Evolutionary conservation across 2,888 invertebrate species (phyloP).

Genomic region (Palloptera scutellata): DNA sequence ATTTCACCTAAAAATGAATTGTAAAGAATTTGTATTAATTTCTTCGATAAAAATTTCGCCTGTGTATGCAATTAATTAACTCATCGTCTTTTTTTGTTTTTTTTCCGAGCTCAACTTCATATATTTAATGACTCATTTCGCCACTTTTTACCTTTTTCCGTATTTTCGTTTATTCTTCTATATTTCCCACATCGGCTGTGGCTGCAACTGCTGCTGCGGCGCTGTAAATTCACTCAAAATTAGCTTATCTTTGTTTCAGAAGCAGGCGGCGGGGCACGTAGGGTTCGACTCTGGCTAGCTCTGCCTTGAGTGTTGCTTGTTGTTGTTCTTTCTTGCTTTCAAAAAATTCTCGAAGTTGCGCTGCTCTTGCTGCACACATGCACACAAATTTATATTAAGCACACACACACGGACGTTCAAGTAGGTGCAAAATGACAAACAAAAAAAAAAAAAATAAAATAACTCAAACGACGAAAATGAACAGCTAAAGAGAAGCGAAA

Average conservation of each 20-base stretch:
- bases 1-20: constrained; percentile 22
- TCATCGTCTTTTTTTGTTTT: constrained; percentile 16
- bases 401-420: neutral
- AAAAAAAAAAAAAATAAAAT: constrained; percentile 7
- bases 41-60: constrained; percentile 12
- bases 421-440: neutral
- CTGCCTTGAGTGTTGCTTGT: neutral
- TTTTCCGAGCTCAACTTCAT: constrained; percentile 25
- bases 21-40: constrained; percentile 27
- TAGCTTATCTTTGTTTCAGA: constrained; percentile 25
- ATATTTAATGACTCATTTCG: constrained; percentile 36
- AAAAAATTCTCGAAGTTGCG: neutral
- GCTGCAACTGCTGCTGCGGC: constrained; percentile 9
- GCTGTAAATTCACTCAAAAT: constrained; percentile 27
- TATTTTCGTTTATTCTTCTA: neutral
- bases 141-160: constrained; percentile 35
- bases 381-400: neutral
- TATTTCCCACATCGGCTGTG: constrained; percentile 13
- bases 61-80: constrained; percentile 33
- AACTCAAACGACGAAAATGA: constrained; percentile 17
- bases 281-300: neutral
- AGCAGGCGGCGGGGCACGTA: too few species aligned
- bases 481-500: constrained; percentile 22
- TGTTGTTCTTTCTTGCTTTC: constrained; percentile 13
- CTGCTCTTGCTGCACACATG: too few species aligned